Conservation (phyloP, 2,888 invertebrate genomes). For the Clitarchus hookeri region DNA sequence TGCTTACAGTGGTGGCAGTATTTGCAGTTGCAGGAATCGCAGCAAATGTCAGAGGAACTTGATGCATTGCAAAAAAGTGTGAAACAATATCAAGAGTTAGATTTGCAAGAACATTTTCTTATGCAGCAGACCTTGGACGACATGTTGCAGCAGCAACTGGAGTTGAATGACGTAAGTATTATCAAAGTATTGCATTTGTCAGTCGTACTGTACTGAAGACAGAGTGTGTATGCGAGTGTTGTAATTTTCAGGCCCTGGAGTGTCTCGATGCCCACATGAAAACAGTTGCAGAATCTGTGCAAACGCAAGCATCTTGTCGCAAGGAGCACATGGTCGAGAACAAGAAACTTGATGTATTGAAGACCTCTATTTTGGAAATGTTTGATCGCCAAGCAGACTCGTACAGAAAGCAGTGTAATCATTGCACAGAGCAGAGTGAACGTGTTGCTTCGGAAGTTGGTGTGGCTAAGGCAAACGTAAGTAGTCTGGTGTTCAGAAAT, state of each 20-base stretch:
- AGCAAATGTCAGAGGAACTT: not conserved
- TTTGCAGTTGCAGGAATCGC: not conserved
- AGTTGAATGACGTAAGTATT: not conserved
- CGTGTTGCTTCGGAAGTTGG: not conserved
- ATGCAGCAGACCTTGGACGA: not conserved
- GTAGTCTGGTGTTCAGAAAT: not conserved
- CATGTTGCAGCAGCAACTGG: not conserved
- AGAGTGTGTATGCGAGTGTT: not conserved
- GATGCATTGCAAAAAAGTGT: not conserved
- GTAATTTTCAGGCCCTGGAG: not conserved
- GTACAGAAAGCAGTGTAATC: not conserved
- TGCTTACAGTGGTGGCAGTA: not conserved
- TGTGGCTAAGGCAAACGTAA: not conserved
- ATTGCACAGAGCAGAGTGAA: not conserved
- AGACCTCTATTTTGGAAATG: conserved; percentile 14
- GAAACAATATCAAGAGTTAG: not conserved
- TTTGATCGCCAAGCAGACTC: not conserved
- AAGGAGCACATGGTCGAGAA: not conserved
- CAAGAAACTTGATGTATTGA: not conserved
- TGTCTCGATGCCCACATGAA: not conserved
- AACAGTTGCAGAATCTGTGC: not conserved
- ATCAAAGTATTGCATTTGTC: not conserved
- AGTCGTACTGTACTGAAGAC: not conserved
- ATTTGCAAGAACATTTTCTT: not conserved
- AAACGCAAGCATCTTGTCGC: not conserved